Conservation (phyloP, 2,888 invertebrate genomes). For the Lysandra bellargus region DNA sequence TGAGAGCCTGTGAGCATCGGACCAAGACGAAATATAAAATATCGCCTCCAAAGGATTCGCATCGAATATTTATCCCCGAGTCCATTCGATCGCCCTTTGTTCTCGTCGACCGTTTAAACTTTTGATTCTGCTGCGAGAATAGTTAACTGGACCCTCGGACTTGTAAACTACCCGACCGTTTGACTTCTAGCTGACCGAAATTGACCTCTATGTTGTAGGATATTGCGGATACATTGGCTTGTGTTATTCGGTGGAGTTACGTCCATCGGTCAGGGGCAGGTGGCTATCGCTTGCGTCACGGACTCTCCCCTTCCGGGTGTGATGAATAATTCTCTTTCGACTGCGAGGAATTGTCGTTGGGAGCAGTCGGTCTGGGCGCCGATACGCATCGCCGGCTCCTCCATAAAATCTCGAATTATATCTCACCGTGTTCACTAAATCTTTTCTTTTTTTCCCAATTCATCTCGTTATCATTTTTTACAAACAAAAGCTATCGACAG, state of each 20-base stretch:
- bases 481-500: not conserved
- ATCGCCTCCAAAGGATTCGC: slow-evolving; percentile 78
- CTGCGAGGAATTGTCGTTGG: slow-evolving; percentile 75
- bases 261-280: slow-evolving; percentile 54
- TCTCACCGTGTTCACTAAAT: slow-evolving; percentile 73
- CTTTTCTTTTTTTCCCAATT: slow-evolving; percentile 63
- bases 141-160: slow-evolving; percentile 76
- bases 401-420: slow-evolving; percentile 78
- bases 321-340: slow-evolving; percentile 80
- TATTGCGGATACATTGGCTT: slow-evolving; percentile 43
- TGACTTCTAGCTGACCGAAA: slow-evolving; percentile 37
- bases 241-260: slow-evolving; percentile 44
- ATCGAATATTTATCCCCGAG: slow-evolving; percentile 78
- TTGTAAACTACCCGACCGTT: slow-evolving; percentile 55
- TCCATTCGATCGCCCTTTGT: slow-evolving; percentile 75
- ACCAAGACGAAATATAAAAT: slow-evolving; percentile 73
- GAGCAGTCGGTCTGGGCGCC: slow-evolving; percentile 61
- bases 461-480: not conserved
- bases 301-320: slow-evolving; percentile 80
- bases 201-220: slow-evolving; percentile 42
- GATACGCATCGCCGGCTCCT: slow-evolving; percentile 74
- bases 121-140: slow-evolving; percentile 80
- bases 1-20: slow-evolving; percentile 67
- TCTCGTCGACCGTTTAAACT: slow-evolving; percentile 79
- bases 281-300: slow-evolving; percentile 78